Evolutionary conservation across 2,888 invertebrate species (phyloP).

Genomic region (Lithophane socia): DNA sequence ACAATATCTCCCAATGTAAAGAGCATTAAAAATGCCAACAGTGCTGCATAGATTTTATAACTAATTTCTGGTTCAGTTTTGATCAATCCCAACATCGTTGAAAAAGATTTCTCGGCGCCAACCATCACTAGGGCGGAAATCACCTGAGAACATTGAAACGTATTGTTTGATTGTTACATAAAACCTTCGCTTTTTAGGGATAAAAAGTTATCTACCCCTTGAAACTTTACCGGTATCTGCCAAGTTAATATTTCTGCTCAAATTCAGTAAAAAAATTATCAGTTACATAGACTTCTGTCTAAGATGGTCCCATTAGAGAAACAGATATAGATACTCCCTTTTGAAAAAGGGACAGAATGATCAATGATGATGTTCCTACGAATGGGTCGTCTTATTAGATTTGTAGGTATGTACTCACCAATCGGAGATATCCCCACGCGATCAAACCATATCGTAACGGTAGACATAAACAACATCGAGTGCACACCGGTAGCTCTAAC

Average conservation of each 20-base stretch:
- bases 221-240: neutral
- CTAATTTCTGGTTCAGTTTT: conserved; percentile 45
- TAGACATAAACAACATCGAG: conserved; percentile 67
- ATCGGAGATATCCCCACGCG: conserved; percentile 64
- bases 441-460: conserved; percentile 68
- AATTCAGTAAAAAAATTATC: neutral
- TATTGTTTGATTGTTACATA: neutral
- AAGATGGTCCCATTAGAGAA: neutral
- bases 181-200: neutral
- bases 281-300: neutral
- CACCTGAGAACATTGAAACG: conserved; percentile 30
- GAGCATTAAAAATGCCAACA: conserved; percentile 33
- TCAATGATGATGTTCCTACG: neutral
- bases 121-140: conserved; percentile 45
- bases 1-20: conserved; percentile 45
- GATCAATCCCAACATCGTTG: conserved; percentile 23
- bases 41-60: conserved; percentile 39
- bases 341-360: neutral
- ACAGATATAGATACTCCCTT: neutral
- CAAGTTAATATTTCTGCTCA: neutral
- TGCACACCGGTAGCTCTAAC: conserved; percentile 62
- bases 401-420: conserved; percentile 56
- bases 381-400: neutral
- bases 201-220: neutral
- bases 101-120: conserved; percentile 41